Evolutionary conservation across 2,113 vertebrate species (phyloP).

Genomic region (Thinocorus orbignyianus): DNA sequence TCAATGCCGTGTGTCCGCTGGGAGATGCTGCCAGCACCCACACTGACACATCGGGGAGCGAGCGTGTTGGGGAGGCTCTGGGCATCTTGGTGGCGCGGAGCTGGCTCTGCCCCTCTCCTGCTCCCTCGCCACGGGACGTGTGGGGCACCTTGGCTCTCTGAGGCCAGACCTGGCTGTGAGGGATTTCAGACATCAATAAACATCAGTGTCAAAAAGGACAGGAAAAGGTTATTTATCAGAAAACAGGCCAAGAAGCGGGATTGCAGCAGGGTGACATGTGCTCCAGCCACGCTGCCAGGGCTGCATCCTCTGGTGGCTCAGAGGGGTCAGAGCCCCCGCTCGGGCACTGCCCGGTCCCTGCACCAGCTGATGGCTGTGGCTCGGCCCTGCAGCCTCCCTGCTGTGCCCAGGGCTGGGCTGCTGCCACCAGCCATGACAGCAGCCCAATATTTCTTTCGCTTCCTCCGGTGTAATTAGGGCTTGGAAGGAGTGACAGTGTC

Average conservation of each 20-base stretch:
- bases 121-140: accelerated
- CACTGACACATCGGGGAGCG: background rate
- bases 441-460: accelerated
- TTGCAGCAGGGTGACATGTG: background rate
- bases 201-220: conserved; percentile 60
- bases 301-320: background rate
- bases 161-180: conserved; percentile 28
- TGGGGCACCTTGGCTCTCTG: background rate
- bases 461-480: background rate
- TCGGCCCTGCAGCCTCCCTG: background rate
- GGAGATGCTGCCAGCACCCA: background rate
- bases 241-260: background rate
- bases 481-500: background rate
- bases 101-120: background rate
- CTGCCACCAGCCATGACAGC: background rate
- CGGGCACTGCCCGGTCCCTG: accelerated
- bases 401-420: background rate
- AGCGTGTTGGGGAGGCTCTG: background rate
- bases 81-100: background rate
- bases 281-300: background rate
- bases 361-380: background rate
- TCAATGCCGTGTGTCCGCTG: background rate
- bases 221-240: conserved; percentile 43
- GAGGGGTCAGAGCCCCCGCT: background rate
- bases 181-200: conserved; percentile 39